Base-by-base conservation (phyloP, 2,888 invertebrate species). In the Leptopilina myrica region DNA sequence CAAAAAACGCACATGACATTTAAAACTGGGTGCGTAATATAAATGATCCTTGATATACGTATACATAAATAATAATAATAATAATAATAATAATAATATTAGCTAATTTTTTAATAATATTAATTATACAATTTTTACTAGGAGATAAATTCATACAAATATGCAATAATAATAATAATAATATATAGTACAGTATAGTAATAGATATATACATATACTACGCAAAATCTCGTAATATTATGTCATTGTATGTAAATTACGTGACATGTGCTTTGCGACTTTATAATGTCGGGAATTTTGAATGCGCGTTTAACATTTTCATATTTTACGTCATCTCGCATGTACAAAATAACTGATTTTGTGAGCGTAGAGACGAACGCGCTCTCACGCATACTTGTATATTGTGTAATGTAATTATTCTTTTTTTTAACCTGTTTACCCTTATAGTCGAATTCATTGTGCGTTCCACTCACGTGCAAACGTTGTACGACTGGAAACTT, bases 231-330 rank as follows among this genome's bases (percentile, higher is more conserved):
- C 49, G 49, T 49, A 11, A 15, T 46, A 46, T 66, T 66, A 66
- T 46, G 15, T 66, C 66, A 66, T 66, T 66, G 66, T 66, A 66
- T 66, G 66, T 15, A 66, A 66, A 66, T 66, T 64, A 26, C 64
- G 15, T n/a, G 43, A 20, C 73, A 73, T 56, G 33, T 73, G 73
- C n/a, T 73, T n/a, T 14, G 14, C 56, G n/a, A 73, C 33, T 73
- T 53, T 56, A 73, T 73, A 56, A 56, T 73, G 73, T 56, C 73
- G 49, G 4, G 73, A 33, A 73, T 73, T 73, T 73, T 53, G 33
- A 73, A 73, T 73, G 33, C 73, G 14, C n/a, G 53, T 33, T 73
- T 56, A 73, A 73, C 26, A 73, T 56, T 73, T 73, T 73, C 73
- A 73, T 73, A 73, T 73, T 73, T 73, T 56, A 73, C 73, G n/a